Base-by-base conservation (phyloP, 2,888 invertebrate genomes). In the Zelleria hepariella region DNA sequence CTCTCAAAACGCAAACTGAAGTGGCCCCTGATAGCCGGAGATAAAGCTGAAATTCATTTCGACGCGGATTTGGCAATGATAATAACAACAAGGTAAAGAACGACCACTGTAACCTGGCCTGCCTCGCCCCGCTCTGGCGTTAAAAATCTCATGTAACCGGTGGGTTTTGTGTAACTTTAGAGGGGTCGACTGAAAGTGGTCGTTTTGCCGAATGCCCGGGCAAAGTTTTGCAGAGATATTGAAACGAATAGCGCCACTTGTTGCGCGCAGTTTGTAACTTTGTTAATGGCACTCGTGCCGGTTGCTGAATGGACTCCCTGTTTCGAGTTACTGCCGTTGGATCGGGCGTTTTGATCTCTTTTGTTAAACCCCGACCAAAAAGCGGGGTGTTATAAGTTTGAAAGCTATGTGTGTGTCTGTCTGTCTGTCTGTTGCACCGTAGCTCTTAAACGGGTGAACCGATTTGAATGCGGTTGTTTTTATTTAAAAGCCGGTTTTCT, bases 151-250 rank as follows among this genome's bases (percentile, higher is more conserved):
- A 42, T 42, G 4, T n/a, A 42, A 15, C 32, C 15, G 15, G 32
- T 15, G 15, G 15, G 32, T 42, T 42, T 42, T 42, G 32, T 42
- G 15, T 42, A 42, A 42, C 65, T 63, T 63, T 26, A 63, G 62
- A 63, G 72, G 32, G 32, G 61, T 76, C 82, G 63, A 61, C 61
- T 70, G 65, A 67, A 64, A 66, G 55, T 82, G 85, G 86, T 73
- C 86, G 80, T 75, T 84, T 83, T 84, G 79, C 82, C 76, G 82
- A 82, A 78, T 78, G 27, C 32, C 20, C 51, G 21, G 78, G 77
- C 81, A 80, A 86, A 86, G 81, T 87, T 87, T 86, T 81, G 85
- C 78, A 81, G 84, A 83, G 84, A 83, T 86, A 87, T 86, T 87
- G 86, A 87, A 87, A 86, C 80, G 85, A 86, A 86, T 84, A 77